These are phyloP conservation scores for Syritta pipiens DNA, from an alignment of 2,888 invertebrate species.

Conservation along the genomic window DNA sequence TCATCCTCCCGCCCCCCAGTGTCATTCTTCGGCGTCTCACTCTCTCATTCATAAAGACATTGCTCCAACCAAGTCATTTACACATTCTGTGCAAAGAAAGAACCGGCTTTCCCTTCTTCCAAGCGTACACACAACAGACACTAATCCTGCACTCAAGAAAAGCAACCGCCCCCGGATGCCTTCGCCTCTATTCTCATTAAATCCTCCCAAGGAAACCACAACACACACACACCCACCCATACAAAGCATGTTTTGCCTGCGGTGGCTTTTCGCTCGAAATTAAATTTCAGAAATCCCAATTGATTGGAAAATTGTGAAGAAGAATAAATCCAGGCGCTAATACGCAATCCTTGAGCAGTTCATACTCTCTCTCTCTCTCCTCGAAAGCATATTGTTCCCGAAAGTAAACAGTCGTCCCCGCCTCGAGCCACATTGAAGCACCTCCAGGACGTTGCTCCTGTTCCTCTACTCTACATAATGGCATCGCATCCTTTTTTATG, in stretches of 20 bases:
- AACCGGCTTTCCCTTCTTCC: neutral
- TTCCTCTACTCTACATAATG: constrained; percentile 3
- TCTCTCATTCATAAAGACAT: neutral
- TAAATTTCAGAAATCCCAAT: constrained; percentile 68
- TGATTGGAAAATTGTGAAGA: constrained; percentile 69
- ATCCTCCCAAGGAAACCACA: constrained; percentile 53
- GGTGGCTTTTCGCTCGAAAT: constrained; percentile 64
- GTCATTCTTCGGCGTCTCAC: neutral
- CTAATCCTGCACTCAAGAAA: constrained; percentile 69
- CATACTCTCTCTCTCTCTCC: too few relatives aligned
- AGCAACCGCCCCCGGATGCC: constrained; percentile 59
- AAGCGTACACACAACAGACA: constrained; percentile 40
- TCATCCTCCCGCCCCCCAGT: neutral
- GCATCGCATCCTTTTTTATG: constrained; percentile 50
- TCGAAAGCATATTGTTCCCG: constrained; percentile 59
- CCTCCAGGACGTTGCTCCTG: neutral
- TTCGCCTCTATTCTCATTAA: constrained; percentile 54
- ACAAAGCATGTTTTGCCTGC: constrained; percentile 40
- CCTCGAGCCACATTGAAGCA: neutral
- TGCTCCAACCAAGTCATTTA: constrained; percentile 42
- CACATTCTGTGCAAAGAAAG: constrained; percentile 29
- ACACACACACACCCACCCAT: constrained; percentile 18
- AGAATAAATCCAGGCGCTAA: constrained; percentile 67
- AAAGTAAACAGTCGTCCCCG: constrained; percentile 57
- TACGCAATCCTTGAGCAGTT: constrained; percentile 67